Evolutionary conservation across 2,113 vertebrate species (phyloP).

Genomic region (Sinosuthora webbiana): DNA sequence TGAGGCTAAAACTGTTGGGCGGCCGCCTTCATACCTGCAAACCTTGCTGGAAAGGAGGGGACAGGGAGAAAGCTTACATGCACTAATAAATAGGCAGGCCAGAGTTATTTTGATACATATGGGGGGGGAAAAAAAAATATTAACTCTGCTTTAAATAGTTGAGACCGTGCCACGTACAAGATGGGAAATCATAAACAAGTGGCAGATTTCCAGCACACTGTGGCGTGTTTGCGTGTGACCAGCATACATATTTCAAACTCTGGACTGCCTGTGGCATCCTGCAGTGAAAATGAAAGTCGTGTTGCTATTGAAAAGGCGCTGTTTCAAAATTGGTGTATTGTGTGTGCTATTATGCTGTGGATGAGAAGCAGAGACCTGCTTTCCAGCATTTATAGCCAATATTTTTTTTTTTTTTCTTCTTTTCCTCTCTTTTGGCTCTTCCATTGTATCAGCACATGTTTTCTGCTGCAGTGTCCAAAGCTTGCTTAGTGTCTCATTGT

Average conservation of each 20-base stretch:
- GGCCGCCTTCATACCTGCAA: background rate
- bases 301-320: conserved; percentile 44
- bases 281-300: conserved; percentile 65
- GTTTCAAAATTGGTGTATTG: conserved; percentile 39
- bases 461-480: conserved; percentile 29
- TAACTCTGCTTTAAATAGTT: conserved; percentile 11
- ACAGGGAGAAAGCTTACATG: background rate
- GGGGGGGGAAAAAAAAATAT: background rate
- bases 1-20: background rate
- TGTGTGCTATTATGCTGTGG: conserved; percentile 5
- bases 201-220: conserved; percentile 58
- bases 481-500: conserved; percentile 15
- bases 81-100: background rate
- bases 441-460: conserved; percentile 2
- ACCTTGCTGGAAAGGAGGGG: background rate
- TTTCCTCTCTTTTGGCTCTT: background rate
- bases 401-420: background rate
- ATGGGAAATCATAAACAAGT: conserved; percentile 38
- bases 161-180: background rate
- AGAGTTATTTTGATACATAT: background rate
- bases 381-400: conserved; percentile 29
- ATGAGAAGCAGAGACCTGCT: conserved; percentile 39
- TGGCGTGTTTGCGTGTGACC: conserved; percentile 61
- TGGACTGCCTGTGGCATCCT: conserved; percentile 53
- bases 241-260: conserved; percentile 66